Base-by-base conservation (phyloP, 1,140 invertebrate genomes). In the Cecropterus lyciades region DNA sequence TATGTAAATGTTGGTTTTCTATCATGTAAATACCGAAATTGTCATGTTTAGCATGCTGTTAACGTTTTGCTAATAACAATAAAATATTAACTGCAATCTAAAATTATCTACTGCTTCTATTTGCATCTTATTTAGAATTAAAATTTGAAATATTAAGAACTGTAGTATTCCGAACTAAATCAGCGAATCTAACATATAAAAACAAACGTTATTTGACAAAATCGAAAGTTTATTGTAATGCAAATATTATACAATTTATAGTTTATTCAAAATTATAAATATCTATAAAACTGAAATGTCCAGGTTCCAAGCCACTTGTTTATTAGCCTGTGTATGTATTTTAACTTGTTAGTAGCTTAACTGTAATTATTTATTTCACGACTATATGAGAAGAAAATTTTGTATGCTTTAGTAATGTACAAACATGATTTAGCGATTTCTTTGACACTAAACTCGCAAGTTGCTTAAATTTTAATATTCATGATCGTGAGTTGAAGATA, bases 41-140 rank as follows among this genome's bases (percentile, higher is more conserved):
- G 83, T 78, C 77, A 89, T 80, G 68, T 89, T 89, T 89, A 87
- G 80, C 85, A 73, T 79, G 80, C 79, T 82, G 84, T 87, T 84
- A 89, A 82, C 76, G 71, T 69, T 82, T 79, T 65, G 72, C 72
- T 76, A 75, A 78, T 75, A 72, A 59, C 72, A 73, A 65, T 75
- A 81, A 79, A 79, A 70, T 76, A 77, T 81, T 79, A 69, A 67
- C 66, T 65, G 68, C 66, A 75, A 70, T 66, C 55, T 67, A 55
- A 56, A 56, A 70, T 70, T 72, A 24, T n/a, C n/a, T n/a, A n/a
- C 9, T 33, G 9, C 56, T 52, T 67, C 40, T n/a, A n/a, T n/a
- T n/a, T n/a, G n/a, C n/a, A n/a, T n/a, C n/a, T n/a, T n/a, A n/a
- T n/a, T n/a, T n/a, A n/a, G n/a, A n/a, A n/a, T n/a, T n/a, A n/a